Conservation (phyloP, 2,797 vertebrate genomes). For the Rachycentron canadum region DNA sequence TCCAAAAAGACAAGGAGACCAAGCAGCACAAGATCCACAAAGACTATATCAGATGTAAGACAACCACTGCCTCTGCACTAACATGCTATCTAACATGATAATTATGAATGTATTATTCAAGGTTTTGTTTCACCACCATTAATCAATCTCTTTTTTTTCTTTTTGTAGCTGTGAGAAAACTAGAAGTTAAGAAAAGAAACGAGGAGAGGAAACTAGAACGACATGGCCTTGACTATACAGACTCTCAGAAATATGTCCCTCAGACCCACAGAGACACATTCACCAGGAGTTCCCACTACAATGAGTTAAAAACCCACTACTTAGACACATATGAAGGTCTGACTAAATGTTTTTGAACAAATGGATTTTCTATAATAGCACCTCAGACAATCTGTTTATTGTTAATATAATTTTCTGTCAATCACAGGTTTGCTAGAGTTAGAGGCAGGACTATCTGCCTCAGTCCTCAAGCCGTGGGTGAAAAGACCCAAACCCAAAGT, state of each 20-base stretch:
- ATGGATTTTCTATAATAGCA: neutral
- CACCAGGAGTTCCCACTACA: conserved; percentile 72
- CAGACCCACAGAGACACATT: conserved; percentile 78
- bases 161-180: conserved; percentile 88
- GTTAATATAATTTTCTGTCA: conserved; percentile 2
- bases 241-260: conserved; percentile 84
- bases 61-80: neutral
- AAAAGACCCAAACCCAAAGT: conserved; percentile 77
- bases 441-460: conserved; percentile 84
- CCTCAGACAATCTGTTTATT: neutral
- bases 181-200: conserved; percentile 84
- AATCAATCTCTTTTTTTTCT: neutral
- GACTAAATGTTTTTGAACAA: conserved; percentile 10
- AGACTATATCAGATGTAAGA: conserved; percentile 84
- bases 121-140: neutral
- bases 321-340: conserved; percentile 91
- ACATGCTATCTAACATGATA: neutral
- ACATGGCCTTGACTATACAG: conserved; percentile 81
- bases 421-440: conserved; percentile 88
- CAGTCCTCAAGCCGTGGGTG: conserved; percentile 76
- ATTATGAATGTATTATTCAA: conserved; percentile 3
- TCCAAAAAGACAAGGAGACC: conserved; percentile 83
- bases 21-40: conserved; percentile 83
- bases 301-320: conserved; percentile 82
- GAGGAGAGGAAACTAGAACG: conserved; percentile 84